Conservation (phyloP, 2,888 invertebrate genomes). For the Cryptophagus acutangulus region DNA sequence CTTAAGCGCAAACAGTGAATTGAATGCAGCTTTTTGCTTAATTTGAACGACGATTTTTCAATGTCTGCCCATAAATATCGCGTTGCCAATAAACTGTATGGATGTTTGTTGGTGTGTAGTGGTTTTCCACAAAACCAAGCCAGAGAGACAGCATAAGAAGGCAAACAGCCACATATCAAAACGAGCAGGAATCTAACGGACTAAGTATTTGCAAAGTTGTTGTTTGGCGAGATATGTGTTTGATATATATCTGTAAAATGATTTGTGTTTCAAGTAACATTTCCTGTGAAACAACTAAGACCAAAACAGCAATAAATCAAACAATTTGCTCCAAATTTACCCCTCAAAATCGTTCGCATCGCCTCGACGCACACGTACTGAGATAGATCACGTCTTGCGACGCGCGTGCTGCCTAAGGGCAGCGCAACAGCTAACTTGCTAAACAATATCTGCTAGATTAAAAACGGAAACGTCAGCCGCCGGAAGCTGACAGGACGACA, state of each 20-base stretch:
- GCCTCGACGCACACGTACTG: conserved; percentile 36
- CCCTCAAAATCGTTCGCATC: conserved; percentile 33
- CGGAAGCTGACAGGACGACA: conserved; percentile 39
- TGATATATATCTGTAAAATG: conserved; percentile 23
- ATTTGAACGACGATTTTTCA: conserved; percentile 1
- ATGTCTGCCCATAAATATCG: conserved; percentile 1
- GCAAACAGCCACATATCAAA: neutral
- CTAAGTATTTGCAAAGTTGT: conserved; percentile 14
- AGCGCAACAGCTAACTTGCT: conserved; percentile 38
- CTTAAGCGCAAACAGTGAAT: neutral
- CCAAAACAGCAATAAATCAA: conserved; percentile 38
- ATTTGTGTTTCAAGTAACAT: conserved; percentile 22
- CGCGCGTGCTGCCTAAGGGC: conserved; percentile 33
- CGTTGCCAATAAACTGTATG: neutral
- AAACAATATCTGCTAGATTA: conserved; percentile 46
- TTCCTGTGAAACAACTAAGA: conserved; percentile 32
- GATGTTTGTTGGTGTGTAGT: neutral
- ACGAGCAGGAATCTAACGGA: neutral
- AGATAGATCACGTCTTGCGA: conserved; percentile 36
- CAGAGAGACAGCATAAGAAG: too few species aligned
- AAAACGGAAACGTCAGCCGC: conserved; percentile 43
- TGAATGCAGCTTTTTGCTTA: neutral
- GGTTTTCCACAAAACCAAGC: neutral
- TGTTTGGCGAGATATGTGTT: too few species aligned
- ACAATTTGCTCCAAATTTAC: conserved; percentile 39